phyloP scores from a whole-genome alignment of 2,113 vertebrate genomes.

The Cephalopholis sonnerati region DNA sequence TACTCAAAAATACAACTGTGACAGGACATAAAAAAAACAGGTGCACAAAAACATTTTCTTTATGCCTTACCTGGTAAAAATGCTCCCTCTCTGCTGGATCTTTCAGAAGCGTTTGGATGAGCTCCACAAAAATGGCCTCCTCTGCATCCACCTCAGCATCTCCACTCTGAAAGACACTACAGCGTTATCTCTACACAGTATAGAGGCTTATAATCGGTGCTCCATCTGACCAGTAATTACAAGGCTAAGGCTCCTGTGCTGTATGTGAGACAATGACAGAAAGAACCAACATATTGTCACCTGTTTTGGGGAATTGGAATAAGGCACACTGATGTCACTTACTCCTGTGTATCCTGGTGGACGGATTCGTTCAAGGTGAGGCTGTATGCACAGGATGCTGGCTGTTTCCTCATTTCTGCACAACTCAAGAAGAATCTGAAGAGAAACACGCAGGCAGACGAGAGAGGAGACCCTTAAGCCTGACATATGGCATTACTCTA shows the following conservation, averaged over 20 bases:
- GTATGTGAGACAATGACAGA: not conserved
- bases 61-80: slow-evolving; percentile 69
- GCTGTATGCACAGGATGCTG: slow-evolving; percentile 51
- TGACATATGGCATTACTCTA: not conserved
- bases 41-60: not conserved
- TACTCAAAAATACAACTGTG: not conserved
- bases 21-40: not conserved
- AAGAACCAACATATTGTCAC: not conserved
- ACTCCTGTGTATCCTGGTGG: slow-evolving; percentile 63
- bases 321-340: slow-evolving; percentile 13
- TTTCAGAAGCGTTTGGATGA: slow-evolving; percentile 71
- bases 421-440: slow-evolving; percentile 74
- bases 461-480: not conserved
- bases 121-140: slow-evolving; percentile 70
- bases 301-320: not conserved
- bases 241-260: not conserved
- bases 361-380: slow-evolving; percentile 70
- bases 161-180: slow-evolving; percentile 60
- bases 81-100: slow-evolving; percentile 72
- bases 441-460: not conserved
- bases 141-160: slow-evolving; percentile 77
- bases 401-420: slow-evolving; percentile 65
- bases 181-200: not conserved
- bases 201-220: not conserved
- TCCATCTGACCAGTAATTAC: not conserved